phyloP scores from a whole-genome alignment of 1,140 invertebrate species.

The Conus ventricosus region DNA sequence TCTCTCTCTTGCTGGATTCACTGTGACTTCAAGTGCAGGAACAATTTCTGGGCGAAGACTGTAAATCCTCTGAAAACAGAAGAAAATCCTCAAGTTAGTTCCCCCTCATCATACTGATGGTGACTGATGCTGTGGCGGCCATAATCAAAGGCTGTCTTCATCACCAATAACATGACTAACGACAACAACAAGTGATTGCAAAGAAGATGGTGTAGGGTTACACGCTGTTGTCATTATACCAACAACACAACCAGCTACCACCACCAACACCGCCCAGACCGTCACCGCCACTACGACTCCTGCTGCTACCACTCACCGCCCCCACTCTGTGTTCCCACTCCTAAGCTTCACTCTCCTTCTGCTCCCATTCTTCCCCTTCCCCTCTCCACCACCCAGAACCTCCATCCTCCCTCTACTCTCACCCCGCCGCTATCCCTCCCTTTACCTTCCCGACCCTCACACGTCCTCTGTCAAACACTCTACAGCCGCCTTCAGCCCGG shows the following conservation, averaged over 20 bases:
- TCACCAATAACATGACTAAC: not conserved
- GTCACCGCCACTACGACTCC: not conserved
- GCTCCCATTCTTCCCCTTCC: too few relatives aligned
- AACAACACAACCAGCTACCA: too few relatives aligned
- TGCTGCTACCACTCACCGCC: too few relatives aligned
- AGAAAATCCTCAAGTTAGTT: not conserved
- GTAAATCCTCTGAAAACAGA: constrained; percentile 30
- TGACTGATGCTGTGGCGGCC: too few relatives aligned
- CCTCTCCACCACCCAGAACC: too few relatives aligned
- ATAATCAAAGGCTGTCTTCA: not conserved
- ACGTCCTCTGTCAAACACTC: too few relatives aligned
- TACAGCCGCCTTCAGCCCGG: not conserved
- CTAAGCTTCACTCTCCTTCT: too few relatives aligned
- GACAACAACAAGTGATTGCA: not conserved
- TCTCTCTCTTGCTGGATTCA: constrained; percentile 6
- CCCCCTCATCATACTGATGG: not conserved
- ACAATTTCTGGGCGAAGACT: constrained; percentile 23
- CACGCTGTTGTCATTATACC: not conserved
- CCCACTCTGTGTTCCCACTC: too few relatives aligned
- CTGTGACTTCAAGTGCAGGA: constrained; percentile 19
- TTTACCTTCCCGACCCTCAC: not conserved
- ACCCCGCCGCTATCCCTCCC: too few relatives aligned
- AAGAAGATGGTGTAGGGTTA: too few relatives aligned
- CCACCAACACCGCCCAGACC: too few relatives aligned
- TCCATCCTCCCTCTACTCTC: too few relatives aligned